phyloP scores from a whole-genome alignment of 2,888 invertebrate species.

The Nomada fabriciana region DNA sequence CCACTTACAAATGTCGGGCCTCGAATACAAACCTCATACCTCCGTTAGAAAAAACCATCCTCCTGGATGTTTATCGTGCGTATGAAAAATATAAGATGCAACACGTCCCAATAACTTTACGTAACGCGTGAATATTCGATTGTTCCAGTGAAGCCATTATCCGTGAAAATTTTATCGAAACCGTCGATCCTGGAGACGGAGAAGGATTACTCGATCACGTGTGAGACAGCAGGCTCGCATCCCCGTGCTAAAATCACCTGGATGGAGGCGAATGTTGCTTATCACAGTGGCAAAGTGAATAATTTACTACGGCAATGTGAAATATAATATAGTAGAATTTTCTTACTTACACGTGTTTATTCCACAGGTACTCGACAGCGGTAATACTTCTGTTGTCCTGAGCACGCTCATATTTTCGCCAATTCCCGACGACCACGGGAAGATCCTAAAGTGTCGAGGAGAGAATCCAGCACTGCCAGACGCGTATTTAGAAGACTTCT shows the following conservation, averaged over 20 bases:
- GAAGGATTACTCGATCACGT: slow-evolving; percentile 91
- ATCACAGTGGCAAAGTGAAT: slow-evolving; percentile 91
- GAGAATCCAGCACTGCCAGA: slow-evolving; percentile 92
- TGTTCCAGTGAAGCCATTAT: slow-evolving; percentile 90
- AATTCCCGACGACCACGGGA: slow-evolving; percentile 93
- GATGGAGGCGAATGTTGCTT: slow-evolving; percentile 92
- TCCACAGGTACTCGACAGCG: slow-evolving; percentile 71
- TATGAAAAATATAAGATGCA: slow-evolving; percentile 71
- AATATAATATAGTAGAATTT: background rate
- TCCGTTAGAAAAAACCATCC: slow-evolving; percentile 92
- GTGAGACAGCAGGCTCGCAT: slow-evolving; percentile 93
- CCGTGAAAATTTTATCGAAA: slow-evolving; percentile 91
- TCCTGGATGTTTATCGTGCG: slow-evolving; percentile 94
- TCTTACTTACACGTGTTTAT: background rate
- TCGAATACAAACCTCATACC: slow-evolving; percentile 94
- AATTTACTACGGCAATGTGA: background rate
- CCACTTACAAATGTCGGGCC: slow-evolving; percentile 94
- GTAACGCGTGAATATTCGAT: background rate
- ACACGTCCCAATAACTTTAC: background rate
- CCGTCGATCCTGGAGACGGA: slow-evolving; percentile 92
- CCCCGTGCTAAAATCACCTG: slow-evolving; percentile 94
- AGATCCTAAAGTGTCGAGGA: slow-evolving; percentile 93
- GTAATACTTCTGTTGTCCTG: slow-evolving; percentile 89
- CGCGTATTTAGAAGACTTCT: slow-evolving; percentile 91
- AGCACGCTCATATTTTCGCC: slow-evolving; percentile 93